Base-by-base conservation (phyloP, 2,888 invertebrate genomes). In the Dysmachus trigonus region DNA sequence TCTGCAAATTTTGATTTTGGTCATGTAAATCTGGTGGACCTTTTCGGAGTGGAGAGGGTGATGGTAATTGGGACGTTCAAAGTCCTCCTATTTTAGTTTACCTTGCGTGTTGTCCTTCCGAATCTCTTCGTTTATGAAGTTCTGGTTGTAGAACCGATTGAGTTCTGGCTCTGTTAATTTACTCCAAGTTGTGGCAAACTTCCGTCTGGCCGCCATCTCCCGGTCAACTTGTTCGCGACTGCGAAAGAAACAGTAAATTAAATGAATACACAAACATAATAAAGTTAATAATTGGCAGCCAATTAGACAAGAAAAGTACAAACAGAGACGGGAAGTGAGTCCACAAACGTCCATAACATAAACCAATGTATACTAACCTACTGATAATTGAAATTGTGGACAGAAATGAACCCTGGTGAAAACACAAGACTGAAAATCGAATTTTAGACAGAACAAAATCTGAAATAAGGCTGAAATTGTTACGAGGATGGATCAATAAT, bases 161-260 rank as follows among this genome's bases (percentile, higher is more conserved):
- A 89, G 88, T 31, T 90, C 88, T 30, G 87, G 87, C 2, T 89
- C 89, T 2, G 88, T 88, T 51, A 91, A 85, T 85, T 89, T 88
- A 0, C 88, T 88, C 91, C 91, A 92, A 83, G 90, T 90, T 27
- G 88, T 87, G 3, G 89, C 88, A 89, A 90, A 92, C 87, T 89
- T 90, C 13, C 90, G 89, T 8, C 92, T 90, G 0, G 91, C 89
- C 53, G 89, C 89, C 84, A 90, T 89, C 86, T 92, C 92, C 88
- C 88, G 89, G 77, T 89, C 89, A 35, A 91, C 90, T 88, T 90
- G 89, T 31, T 92, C 92, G 87, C 90, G 91, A 15, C 92, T 98
- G 72, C 35, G 85, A 27, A 62, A 31, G 31, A 74, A 74, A 35
- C 31, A n/a, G 30, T 10, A 35, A 74, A 35, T 30, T 35, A 77